Conservation (phyloP, 2,113 vertebrate genomes). For the Grantiella picta region DNA sequence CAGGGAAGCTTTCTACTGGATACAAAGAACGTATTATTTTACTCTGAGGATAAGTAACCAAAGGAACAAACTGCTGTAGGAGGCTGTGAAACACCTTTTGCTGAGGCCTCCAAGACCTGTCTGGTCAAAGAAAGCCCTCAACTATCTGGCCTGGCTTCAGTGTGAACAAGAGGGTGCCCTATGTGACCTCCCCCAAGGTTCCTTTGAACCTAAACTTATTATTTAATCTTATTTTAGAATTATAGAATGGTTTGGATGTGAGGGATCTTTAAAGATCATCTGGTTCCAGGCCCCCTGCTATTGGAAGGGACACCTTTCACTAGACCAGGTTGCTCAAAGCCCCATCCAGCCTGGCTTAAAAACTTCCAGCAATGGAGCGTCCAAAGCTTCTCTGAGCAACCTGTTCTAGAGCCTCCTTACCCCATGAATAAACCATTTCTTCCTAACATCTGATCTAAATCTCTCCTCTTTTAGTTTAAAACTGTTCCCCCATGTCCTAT, state of each 20-base stretch:
- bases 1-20: neutral
- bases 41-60: neutral
- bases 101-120: neutral
- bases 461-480: neutral
- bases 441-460: neutral
- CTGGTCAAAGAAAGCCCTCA: neutral
- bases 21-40: neutral
- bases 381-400: neutral
- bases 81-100: neutral
- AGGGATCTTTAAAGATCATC: neutral
- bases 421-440: neutral
- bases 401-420: neutral
- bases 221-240: neutral
- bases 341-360: neutral
- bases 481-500: neutral
- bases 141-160: neutral
- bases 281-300: neutral
- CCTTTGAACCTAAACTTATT: neutral
- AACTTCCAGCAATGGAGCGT: neutral
- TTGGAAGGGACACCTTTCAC: neutral
- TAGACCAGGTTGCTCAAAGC: neutral
- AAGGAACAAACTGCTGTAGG: neutral
- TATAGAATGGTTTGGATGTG: neutral
- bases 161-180: neutral
- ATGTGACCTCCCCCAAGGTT: neutral